Conservation (phyloP, 2,797 vertebrate species). For the Myripristis jacobus region DNA sequence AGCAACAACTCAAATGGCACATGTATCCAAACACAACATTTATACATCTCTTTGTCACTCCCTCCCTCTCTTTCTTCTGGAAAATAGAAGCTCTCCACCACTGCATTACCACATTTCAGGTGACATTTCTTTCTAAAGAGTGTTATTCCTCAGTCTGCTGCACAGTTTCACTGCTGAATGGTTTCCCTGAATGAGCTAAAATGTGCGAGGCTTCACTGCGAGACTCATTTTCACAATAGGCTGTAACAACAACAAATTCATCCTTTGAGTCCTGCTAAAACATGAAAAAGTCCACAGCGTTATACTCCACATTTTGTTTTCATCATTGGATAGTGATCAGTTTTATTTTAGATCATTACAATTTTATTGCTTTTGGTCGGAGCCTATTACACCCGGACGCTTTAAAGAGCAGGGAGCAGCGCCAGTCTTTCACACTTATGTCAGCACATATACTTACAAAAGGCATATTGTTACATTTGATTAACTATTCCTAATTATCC, state of each 20-base stretch:
- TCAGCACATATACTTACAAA: conserved; percentile 23
- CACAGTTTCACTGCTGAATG: conserved; percentile 70
- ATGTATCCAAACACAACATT: conserved; percentile 53
- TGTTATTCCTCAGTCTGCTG: conserved; percentile 58
- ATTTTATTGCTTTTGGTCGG: conserved; percentile 53
- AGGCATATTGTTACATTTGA: conserved; percentile 33
- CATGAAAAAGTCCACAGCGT: conserved; percentile 3
- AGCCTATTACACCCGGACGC: conserved; percentile 29
- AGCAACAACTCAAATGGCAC: too few relatives aligned
- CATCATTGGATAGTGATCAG: conserved; percentile 21
- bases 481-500: conserved; percentile 38
- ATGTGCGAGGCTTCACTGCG: conserved; percentile 57
- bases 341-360: conserved; percentile 24
- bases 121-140: conserved; percentile 62
- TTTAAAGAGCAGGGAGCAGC: neutral
- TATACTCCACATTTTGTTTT: conserved; percentile 1
- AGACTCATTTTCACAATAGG: conserved; percentile 68
- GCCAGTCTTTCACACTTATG: neutral
- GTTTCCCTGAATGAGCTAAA: conserved; percentile 63
- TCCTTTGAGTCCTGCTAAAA: conserved; percentile 44
- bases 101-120: conserved; percentile 31
- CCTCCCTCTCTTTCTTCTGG: conserved; percentile 2
- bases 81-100: conserved; percentile 22
- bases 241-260: conserved; percentile 61
- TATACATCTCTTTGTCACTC: conserved; percentile 14